phyloP scores from a whole-genome alignment of 2,113 vertebrate genomes.

The Triplophysa dalaica region DNA sequence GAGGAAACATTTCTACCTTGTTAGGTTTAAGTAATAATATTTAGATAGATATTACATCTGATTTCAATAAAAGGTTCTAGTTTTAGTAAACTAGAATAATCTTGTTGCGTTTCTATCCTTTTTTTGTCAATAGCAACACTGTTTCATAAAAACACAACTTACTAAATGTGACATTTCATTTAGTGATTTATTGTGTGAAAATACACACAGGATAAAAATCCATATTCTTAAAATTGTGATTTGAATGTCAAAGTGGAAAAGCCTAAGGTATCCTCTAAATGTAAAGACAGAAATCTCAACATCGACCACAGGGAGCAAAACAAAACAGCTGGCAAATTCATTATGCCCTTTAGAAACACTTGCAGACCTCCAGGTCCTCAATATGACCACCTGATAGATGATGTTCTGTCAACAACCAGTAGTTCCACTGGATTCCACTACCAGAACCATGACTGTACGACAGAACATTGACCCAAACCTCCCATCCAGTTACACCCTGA shows the following conservation, averaged over 20 bases:
- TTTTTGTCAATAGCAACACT: too few species aligned
- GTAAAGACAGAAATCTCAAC: background rate
- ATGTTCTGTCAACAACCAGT: slow-evolving; percentile 25
- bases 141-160: too few species aligned
- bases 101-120: too few species aligned
- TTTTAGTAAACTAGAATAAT: too few species aligned
- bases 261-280: background rate
- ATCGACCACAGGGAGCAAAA: background rate
- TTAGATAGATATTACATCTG: too few species aligned
- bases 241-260: background rate
- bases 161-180: too few species aligned
- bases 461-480: slow-evolving; percentile 18
- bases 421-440: slow-evolving; percentile 19
- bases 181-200: too few species aligned
- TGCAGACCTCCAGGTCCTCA: slow-evolving; percentile 20
- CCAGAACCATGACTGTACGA: slow-evolving; percentile 22
- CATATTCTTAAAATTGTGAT: too few species aligned
- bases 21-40: too few species aligned
- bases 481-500: slow-evolving; percentile 10
- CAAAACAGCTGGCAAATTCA: background rate
- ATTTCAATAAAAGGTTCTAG: too few species aligned
- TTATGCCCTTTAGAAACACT: slow-evolving; percentile 4
- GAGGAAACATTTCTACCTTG: too few species aligned
- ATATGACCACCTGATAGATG: slow-evolving; percentile 27
- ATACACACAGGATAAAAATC: too few species aligned